phyloP scores from a whole-genome alignment of 1,140 invertebrate species.

The Drosophila albomicans region DNA sequence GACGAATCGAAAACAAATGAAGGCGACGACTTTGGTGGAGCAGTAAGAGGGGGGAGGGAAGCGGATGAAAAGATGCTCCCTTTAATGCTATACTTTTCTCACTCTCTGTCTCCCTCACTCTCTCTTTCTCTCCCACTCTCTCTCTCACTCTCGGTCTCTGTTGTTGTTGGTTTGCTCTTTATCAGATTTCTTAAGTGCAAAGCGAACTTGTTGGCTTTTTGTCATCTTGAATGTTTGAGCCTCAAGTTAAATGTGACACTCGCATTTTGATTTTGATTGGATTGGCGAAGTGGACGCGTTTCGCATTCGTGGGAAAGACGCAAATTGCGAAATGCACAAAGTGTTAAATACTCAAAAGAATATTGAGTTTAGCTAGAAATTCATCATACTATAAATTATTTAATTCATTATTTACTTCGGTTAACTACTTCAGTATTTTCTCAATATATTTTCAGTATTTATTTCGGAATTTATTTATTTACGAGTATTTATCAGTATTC shows the following conservation, averaged over 20 bases:
- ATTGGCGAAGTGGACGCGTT: constrained; percentile 54
- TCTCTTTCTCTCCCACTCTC: not conserved
- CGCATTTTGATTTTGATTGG: constrained; percentile 72
- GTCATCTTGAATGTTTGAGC: constrained; percentile 81
- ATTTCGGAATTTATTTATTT: no score
- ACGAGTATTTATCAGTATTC: no score
- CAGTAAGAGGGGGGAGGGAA: constrained; percentile 2
- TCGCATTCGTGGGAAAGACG: constrained; percentile 44
- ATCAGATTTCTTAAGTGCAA: constrained; percentile 84
- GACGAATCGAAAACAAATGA: constrained; percentile 15
- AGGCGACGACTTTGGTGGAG: not conserved
- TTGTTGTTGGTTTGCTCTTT: constrained; percentile 20
- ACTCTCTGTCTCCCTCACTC: not conserved
- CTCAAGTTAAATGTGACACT: constrained; percentile 80
- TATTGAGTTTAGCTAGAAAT: no score
- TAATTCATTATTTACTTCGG: no score
- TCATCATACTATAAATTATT: no score
- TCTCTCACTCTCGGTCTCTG: not conserved
- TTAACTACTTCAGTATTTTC: no score
- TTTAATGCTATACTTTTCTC: constrained; percentile 15
- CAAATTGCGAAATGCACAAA: constrained; percentile 32
- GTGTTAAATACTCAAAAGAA: not conserved
- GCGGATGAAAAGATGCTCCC: constrained; percentile 32
- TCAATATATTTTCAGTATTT: no score
- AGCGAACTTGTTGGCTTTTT: constrained; percentile 84